Base-by-base conservation (phyloP, 64 coral and sea anemone species). In the Porites australiensis region DNA sequence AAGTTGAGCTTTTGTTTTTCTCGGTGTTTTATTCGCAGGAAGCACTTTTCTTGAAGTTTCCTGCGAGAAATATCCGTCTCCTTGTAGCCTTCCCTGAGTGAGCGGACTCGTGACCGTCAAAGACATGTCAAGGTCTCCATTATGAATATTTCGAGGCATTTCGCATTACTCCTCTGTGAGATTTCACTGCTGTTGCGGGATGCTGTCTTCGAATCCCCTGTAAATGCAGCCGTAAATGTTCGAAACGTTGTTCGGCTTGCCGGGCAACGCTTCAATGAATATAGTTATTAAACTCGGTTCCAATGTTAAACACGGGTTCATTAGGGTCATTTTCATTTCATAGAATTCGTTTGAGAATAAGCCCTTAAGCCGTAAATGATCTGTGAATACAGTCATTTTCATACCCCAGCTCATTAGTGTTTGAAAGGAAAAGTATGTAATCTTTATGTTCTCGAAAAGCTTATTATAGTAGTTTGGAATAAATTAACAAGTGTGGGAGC, bases 341-440 rank as follows among this genome's bases (percentile, higher is more conserved):
- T 50, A 18, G 50, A 22, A 67, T 16, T 62, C 2, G 44, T 64
- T 83, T 84, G 50, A 76, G 37, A 9, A 47, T 84, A 83, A 83
- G 58, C 44, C 44, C 52, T 84, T 84, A 84, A 84, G 61, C 81
- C 81, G 63, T 21, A 84, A 84, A 84, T 84, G 48, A 84, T 68
- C 81, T 84, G 81, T 63, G 46, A 84, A 84, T 48, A 84, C 18
- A 65, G 18, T 46, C 44, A 50, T 68, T 83, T 1, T 13, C 61
- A 48, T 68, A 15, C 69, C 61, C 49, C 52, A 51, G 63, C 44
- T 69, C 81, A 84, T 84, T 84, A 84, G 19, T 15, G 44, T 84
- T 49, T 84, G 62, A 84, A 84, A 84, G 19, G 52, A 68, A 15
- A n/a, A 68, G 67, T 84, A 63, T 84, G 9, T 69, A 44, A 10